Base-by-base conservation (phyloP, 2,113 vertebrate species). In the Oryzias javanicus region DNA sequence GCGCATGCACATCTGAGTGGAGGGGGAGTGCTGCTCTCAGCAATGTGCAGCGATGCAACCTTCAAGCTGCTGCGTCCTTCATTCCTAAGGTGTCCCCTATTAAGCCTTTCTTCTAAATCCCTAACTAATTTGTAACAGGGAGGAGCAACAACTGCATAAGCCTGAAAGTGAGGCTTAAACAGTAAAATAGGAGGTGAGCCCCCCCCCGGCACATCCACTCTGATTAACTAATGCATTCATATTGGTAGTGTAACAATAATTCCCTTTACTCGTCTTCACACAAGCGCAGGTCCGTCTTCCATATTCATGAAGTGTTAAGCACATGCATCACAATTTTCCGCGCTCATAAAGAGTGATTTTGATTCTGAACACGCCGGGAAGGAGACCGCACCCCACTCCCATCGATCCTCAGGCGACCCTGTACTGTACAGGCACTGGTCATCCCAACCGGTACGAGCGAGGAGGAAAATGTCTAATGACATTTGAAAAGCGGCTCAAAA, bases 41-140 rank as follows among this genome's bases (percentile, higher is more conserved):
- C 82, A 84, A 72, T 81, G 66, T 74, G 70, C 78, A 73, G 62
- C 62, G 17, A 55, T 50, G 17, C 40, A 80, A 90, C 89, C 85
- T 90, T 91, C 88, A 88, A 81, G 63, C 70, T 63, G 40, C 61
- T 53, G 46, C 61, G 79, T 83, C 78, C 85, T 76, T 73, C 35
- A 51, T 85, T 64, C 61, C 64, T 58, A 78, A 74, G 75, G 67
- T 78, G 79, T 85, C 70, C 73, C 84, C 82, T 63, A 58, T 77
- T 68, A 55, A 66, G 67, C 47, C 73, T 57, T 41, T 61, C 64
- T 76, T 60, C 56, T 60, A 69, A 60, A 67, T 74, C 70, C 63
- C 70, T 71, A 49, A 61, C 72, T 74, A 57, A 83, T 67, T 66
- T 51, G 72, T 51, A 35, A 60, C 29, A 61, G 66, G 67, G 60